These are phyloP conservation scores for Acanthisitta chloris DNA, from an alignment of 2,113 vertebrate genomes.

Conservation along the genomic window DNA sequence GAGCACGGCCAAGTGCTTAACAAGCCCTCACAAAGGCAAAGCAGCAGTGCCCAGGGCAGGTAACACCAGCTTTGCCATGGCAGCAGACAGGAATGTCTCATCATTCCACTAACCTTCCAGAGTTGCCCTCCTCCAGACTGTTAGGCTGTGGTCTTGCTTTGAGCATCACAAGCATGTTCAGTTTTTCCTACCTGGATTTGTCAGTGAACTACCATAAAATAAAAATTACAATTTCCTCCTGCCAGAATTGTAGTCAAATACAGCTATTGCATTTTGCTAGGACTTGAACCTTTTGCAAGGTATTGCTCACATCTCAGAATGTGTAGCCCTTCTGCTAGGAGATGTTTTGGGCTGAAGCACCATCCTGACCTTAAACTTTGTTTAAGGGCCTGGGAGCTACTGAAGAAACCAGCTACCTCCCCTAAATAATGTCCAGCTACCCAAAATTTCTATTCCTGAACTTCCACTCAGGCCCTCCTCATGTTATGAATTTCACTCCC, in stretches of 20 bases:
- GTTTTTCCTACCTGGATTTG: not conserved
- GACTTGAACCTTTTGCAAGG: not conserved
- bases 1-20: not conserved
- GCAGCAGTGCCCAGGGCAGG: no score
- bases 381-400: not conserved
- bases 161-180: not conserved
- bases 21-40: not conserved
- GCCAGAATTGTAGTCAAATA: not conserved
- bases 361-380: not conserved
- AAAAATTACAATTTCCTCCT: not conserved
- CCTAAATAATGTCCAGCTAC: not conserved
- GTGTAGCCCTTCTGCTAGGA: not conserved
- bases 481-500: not conserved
- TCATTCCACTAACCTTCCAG: no score
- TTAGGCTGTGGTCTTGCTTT: not conserved
- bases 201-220: not conserved
- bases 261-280: not conserved
- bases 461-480: not conserved
- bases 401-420: not conserved
- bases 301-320: not conserved
- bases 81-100: not conserved
- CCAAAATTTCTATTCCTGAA: not conserved
- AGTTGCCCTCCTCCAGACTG: not conserved
- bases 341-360: not conserved
- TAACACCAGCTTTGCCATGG: not conserved